Evolutionary conservation across 1,140 invertebrate species (phyloP).

Genomic region (Eueides isabella): DNA sequence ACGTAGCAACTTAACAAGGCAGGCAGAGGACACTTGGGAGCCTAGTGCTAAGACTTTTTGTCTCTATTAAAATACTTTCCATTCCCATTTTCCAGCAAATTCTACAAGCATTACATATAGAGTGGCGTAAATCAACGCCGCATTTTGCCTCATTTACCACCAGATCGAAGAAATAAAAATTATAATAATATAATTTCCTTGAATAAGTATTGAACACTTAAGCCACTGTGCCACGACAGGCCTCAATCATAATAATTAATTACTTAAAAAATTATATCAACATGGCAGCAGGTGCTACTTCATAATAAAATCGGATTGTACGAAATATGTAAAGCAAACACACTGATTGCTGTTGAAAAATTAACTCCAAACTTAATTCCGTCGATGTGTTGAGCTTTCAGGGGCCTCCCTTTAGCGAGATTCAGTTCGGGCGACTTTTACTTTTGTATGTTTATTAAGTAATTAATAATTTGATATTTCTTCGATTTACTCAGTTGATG

Average conservation of each 20-base stretch:
- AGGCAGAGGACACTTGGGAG: too few relatives aligned
- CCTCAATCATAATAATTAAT: not conserved
- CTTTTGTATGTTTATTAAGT: not conserved
- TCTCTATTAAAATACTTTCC: too few relatives aligned
- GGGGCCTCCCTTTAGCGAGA: not conserved
- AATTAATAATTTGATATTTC: not conserved
- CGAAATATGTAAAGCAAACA: conserved; percentile 39
- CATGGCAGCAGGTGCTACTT: conserved; percentile 15
- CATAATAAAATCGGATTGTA: conserved; percentile 24
- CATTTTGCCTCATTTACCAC: too few relatives aligned
- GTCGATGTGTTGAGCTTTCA: conserved; percentile 8
- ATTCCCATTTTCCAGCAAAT: too few relatives aligned
- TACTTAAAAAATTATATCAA: conserved; percentile 18
- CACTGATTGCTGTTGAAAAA: conserved; percentile 42
- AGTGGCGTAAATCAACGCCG: too few relatives aligned
- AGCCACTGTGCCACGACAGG: not conserved
- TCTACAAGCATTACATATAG: too few relatives aligned
- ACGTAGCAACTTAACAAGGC: too few relatives aligned
- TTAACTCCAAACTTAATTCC: conserved; percentile 29
- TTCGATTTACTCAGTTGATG: not conserved
- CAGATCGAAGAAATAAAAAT: too few relatives aligned
- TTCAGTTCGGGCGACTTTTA: not conserved
- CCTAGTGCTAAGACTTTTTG: too few relatives aligned
- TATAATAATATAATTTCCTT: too few relatives aligned
- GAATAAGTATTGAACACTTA: too few relatives aligned